Base-by-base conservation (phyloP, 2,888 invertebrate species). In the Endomychus coccineus region DNA sequence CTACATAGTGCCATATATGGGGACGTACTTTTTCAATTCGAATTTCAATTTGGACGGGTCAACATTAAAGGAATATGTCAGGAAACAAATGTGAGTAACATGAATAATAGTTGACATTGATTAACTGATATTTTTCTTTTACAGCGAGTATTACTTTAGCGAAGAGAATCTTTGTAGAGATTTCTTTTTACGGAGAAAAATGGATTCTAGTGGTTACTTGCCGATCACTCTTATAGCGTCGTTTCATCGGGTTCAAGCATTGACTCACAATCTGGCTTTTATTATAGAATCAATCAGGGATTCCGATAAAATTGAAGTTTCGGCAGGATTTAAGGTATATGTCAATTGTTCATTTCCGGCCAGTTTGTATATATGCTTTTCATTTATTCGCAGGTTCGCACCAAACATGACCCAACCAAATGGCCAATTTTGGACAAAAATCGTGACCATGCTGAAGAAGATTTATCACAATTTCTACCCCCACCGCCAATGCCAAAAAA, bases 71-170 rank as follows among this genome's bases (percentile, higher is more conserved):
- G 89, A 89, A 44, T 78, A 83, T 49, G 82, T 92, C 48, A 83
- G 80, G 64, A 89, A 89, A 57, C 92, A 94, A 71, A 86, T 92
- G 90, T 91, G 68, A 82, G 84, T 78, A 45, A 45, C 27, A 9
- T 4, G 24, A 25, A 9, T 22, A 11, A 0, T 34, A 23, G 11
- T 22, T 16, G 13, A 9, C 13, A 24, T 11, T 28, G 19, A 11
- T 25, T 28, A 10, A 31, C 33, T 36, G 17, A 16, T 16, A 23
- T 11, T 42, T 37, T 44, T 41, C 50, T 45, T 46, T 44, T 76
- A 22, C 74, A 97, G 96, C 62, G 97, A 98, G 70, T 98, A 98
- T 71, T 98, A 98, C 77, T 97, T 98, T 73, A 94, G 94, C 54
- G 84, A 86, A 48, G 95, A 95, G 59, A 98, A 98, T 71, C 72